Conservation (phyloP, 2,888 invertebrate species). For the Biston betularia region DNA sequence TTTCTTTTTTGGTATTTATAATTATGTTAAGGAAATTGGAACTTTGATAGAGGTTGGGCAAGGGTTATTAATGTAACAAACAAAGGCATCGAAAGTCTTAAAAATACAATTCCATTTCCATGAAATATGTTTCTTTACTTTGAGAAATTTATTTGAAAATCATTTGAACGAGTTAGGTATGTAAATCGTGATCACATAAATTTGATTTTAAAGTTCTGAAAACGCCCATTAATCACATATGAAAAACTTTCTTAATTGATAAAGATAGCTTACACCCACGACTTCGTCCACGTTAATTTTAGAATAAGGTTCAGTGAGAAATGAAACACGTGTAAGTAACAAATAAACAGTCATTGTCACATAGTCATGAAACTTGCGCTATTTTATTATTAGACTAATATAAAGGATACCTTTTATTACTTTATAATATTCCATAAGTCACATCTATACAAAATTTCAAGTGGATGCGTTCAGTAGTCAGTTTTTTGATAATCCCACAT, state of each 20-base stretch:
- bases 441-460: no score
- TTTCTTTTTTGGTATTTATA: constrained; percentile 20
- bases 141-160: not conserved
- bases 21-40: constrained; percentile 33
- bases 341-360: no score
- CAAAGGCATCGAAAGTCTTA: not conserved
- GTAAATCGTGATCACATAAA: not conserved
- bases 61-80: constrained; percentile 1
- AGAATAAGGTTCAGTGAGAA: no score
- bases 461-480: no score
- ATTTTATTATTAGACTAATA: no score
- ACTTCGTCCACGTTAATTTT: no score
- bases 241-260: constrained; percentile 8
- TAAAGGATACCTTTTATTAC: no score
- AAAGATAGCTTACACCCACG: no score
- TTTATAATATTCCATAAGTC: no score
- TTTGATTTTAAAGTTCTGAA: constrained; percentile 4
- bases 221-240: constrained; percentile 3
- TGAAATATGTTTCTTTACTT: not conserved
- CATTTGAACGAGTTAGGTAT: not conserved
- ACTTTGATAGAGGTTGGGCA: constrained; percentile 8
- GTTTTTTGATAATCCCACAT: no score
- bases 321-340: no score
- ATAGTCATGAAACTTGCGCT: no score
- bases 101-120: not conserved